Conservation (phyloP, 1,140 invertebrate genomes). For the Coenobita brevimanus region DNA sequence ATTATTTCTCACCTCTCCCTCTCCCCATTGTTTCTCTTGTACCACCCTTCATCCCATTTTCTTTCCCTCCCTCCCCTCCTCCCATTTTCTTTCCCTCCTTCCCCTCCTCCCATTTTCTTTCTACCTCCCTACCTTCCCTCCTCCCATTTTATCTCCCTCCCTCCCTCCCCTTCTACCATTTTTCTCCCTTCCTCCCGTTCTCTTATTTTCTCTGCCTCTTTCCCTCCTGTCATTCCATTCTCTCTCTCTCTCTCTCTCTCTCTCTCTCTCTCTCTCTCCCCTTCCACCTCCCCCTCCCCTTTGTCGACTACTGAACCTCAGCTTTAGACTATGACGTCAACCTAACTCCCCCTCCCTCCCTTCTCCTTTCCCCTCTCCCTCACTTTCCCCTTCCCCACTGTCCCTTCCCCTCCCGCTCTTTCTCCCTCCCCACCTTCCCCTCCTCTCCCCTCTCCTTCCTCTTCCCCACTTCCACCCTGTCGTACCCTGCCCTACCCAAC, state of each 20-base stretch:
- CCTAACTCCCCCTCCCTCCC: too few relatives aligned
- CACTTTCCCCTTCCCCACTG: too few relatives aligned
- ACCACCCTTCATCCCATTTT: background rate
- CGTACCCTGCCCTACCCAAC: too few relatives aligned
- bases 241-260: background rate
- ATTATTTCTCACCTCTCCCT: background rate
- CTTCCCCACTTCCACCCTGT: too few relatives aligned
- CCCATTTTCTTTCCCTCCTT: background rate
- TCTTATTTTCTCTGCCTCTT: background rate
- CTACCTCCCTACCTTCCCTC: constrained; percentile 3
- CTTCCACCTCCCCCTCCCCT: background rate
- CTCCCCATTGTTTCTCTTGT: too few relatives aligned
- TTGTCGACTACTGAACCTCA: background rate
- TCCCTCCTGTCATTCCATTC: background rate
- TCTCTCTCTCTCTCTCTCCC: background rate
- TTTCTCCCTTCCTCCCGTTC: background rate
- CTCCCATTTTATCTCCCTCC: background rate
- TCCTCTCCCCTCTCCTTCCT: too few relatives aligned
- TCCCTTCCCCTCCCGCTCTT: background rate
- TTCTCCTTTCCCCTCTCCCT: too few relatives aligned
- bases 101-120: background rate
- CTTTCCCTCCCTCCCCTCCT: background rate
- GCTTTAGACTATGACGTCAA: too few relatives aligned
- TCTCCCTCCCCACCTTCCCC: background rate
- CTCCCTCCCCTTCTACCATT: background rate